phyloP scores from a whole-genome alignment of 2,797 vertebrate species.

The Clarias laeviceps region DNA sequence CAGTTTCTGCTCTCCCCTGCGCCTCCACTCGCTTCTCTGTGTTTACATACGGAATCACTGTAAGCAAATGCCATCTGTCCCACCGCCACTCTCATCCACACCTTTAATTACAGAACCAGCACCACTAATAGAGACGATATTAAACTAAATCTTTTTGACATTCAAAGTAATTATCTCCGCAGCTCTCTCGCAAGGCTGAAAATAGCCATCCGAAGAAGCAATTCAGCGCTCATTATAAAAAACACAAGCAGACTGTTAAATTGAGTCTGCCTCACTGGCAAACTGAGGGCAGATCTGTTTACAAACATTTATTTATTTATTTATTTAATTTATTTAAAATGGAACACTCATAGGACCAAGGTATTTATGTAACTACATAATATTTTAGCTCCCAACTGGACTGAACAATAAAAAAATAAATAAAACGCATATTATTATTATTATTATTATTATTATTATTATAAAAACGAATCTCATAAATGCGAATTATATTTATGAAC shows the following conservation, averaged over 20 bases:
- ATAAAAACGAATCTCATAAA: neutral
- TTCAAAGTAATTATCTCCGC: conserved; percentile 98
- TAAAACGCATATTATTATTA: too few species aligned
- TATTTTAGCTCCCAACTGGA: neutral
- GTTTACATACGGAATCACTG: conserved; percentile 96
- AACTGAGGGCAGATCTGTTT: conserved; percentile 33
- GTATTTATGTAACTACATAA: too few species aligned
- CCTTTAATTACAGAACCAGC: conserved; percentile 98
- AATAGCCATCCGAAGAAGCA: conserved; percentile 65
- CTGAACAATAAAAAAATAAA: too few species aligned
- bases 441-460: too few species aligned
- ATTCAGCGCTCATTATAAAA: conserved; percentile 53
- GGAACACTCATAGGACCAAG: too few species aligned
- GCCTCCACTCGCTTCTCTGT: conserved; percentile 84
- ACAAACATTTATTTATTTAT: conserved; percentile 1
- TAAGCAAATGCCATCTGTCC: conserved; percentile 99
- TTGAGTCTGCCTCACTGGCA: conserved; percentile 43
- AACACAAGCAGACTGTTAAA: conserved; percentile 53
- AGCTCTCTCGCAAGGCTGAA: conserved; percentile 82
- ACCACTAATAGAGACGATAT: conserved; percentile 99
- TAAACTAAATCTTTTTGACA: conserved; percentile 99
- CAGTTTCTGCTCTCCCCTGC: conserved; percentile 56
- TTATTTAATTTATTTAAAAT: neutral
- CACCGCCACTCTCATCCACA: conserved; percentile 91
- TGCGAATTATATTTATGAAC: neutral